Base-by-base conservation (phyloP, 2,797 vertebrate genomes). In the Cebuella pygmaea region DNA sequence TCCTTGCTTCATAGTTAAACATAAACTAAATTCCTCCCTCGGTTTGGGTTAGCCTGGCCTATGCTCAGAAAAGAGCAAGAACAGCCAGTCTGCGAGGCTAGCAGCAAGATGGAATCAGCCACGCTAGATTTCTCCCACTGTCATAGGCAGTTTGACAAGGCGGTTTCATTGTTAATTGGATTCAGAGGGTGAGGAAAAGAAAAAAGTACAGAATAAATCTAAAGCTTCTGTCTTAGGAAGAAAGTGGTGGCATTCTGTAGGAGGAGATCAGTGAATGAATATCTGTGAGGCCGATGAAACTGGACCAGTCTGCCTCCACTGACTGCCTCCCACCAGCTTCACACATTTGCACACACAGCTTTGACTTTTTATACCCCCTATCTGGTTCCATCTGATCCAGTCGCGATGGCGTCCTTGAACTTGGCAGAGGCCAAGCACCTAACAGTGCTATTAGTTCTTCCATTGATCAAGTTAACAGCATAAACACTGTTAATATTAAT, bases 281-380 rank as follows among this genome's bases (percentile, higher is more conserved):
- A 36, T 3, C 4, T 75, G 0, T 24, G 41, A 67, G 50, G 36
- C 12, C 82, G 48, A 2, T 44, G 55, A 5, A 75, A 4, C 52
- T 87, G 72, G 24, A 33, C 14, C 19, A 36, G 0, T 33, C 7
- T 33, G 48, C 11, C n/a, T 57, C 19, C 20, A 6, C 14, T 57
- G 4, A 10, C 19, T 1, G 0, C 26, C 33, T 50, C 4, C 19
- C 9, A 24, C 41, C 5, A 20, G 5, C 20, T 5, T 52, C 22
- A 20, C 59, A 74, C 7, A 9, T 13, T 72, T 27, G 6, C 10
- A 19, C 52, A 61, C 7, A 41, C 7, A 55, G 4, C 27, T 82
- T 70, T 80, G 27, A 41, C 33, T 33, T 15, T 81, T 46, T 5
- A 6, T 33, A 41, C 36, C 48, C 14, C 4, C 4, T 27, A 0